These are phyloP conservation scores for Sebastolobus alascanus DNA, from an alignment of 2,797 vertebrate species.

Conservation along the genomic window DNA sequence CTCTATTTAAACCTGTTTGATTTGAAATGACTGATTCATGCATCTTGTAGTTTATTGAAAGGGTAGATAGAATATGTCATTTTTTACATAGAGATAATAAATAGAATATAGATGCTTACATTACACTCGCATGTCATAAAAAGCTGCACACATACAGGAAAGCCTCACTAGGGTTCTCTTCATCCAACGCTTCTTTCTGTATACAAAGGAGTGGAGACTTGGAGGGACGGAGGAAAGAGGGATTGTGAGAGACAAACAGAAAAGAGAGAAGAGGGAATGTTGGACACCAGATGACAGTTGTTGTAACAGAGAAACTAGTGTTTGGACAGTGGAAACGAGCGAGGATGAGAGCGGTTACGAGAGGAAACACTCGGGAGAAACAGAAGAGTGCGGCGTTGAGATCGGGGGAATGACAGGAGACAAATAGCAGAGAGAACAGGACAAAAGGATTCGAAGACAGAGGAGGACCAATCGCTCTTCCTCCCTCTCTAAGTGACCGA, in stretches of 20 bases:
- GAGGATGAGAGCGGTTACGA: constrained; percentile 31
- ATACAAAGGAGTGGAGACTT: constrained; percentile 8
- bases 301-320: constrained; percentile 31
- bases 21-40: neutral
- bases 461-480: constrained; percentile 79
- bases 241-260: neutral
- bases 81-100: neutral
- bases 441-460: constrained; percentile 73
- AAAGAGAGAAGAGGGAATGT: neutral
- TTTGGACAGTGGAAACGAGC: constrained; percentile 20
- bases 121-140: neutral
- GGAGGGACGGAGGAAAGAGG: neutral
- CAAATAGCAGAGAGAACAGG: constrained; percentile 70
- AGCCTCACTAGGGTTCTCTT: neutral
- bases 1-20: neutral
- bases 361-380: constrained; percentile 42
- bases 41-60: neutral
- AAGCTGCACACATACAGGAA: neutral
- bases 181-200: neutral
- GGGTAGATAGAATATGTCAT: neutral
- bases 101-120: neutral
- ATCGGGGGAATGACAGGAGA: constrained; percentile 67
- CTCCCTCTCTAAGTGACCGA: constrained; percentile 84
- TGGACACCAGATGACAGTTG: constrained; percentile 30
- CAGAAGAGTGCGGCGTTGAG: constrained; percentile 22